Evolutionary conservation across 2,888 invertebrate genomes (phyloP).

Genomic region (Acanthoscelides obtectus): DNA sequence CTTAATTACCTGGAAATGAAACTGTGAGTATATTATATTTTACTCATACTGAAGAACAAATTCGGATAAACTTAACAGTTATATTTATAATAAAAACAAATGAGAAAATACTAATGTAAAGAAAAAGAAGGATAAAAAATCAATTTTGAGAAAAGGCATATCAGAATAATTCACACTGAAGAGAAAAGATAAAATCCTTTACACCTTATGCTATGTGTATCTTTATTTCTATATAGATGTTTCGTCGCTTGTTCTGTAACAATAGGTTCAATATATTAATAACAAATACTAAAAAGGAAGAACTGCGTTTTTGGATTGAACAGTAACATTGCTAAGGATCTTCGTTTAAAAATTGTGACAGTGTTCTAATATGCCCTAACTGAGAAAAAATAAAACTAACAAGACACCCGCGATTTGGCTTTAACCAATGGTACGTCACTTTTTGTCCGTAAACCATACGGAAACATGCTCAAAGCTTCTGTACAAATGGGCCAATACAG

Average conservation of each 20-base stretch:
- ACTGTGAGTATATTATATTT: not conserved
- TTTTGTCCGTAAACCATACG: not conserved
- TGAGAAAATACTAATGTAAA: not conserved
- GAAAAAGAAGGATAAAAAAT: not conserved
- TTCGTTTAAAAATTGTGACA: too few species aligned
- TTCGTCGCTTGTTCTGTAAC: too few species aligned
- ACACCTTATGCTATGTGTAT: too few species aligned
- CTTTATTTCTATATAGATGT: too few species aligned
- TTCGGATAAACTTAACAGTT: not conserved
- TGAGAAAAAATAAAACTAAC: not conserved
- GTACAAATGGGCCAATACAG: too few species aligned
- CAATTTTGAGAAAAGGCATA: not conserved
- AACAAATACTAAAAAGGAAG: too few species aligned
- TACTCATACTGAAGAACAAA: not conserved
- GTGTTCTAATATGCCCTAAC: not conserved
- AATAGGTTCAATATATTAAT: too few species aligned
- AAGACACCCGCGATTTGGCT: not conserved
- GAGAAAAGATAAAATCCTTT: not conserved
- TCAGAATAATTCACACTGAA: not conserved
- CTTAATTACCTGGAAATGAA: not conserved
- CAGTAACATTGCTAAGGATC: too few species aligned
- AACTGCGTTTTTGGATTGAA: too few species aligned
- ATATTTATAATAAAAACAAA: not conserved
- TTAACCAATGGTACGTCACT: not conserved
- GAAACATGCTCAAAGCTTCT: not conserved